Evolutionary conservation across 2,888 invertebrate genomes (phyloP).

Genomic region (Reticulitermes lucifugus): DNA sequence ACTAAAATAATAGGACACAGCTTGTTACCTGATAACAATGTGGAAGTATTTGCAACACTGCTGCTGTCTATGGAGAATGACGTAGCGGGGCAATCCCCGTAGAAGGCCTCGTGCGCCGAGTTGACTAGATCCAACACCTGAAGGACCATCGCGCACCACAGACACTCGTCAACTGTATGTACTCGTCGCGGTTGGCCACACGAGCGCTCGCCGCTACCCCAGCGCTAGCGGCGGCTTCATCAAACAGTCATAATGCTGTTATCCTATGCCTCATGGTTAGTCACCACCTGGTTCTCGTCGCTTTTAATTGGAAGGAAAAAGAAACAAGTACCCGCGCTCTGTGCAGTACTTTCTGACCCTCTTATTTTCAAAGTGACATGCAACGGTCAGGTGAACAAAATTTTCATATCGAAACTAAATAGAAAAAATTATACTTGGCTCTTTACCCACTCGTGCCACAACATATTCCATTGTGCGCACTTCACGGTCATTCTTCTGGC

Average conservation of each 20-base stretch:
- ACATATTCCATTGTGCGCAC: no score
- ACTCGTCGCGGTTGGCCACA: slow-evolving; percentile 61
- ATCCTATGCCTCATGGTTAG: not conserved
- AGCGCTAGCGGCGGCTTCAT: slow-evolving; percentile 53
- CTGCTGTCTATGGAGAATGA: slow-evolving; percentile 50
- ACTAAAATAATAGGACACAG: no score
- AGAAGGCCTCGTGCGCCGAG: slow-evolving; percentile 78
- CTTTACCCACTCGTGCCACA: no score
- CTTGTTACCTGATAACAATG: slow-evolving; percentile 27
- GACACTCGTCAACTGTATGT: slow-evolving; percentile 39
- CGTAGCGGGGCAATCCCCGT: slow-evolving; percentile 70
- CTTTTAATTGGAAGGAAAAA: not conserved
- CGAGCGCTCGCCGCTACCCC: slow-evolving; percentile 49
- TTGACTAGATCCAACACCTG: slow-evolving; percentile 75
- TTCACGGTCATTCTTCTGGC: no score
- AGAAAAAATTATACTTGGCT: no score
- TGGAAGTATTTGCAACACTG: slow-evolving; percentile 1
- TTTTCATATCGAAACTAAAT: no score
- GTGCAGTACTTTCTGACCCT: no score
- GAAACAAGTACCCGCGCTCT: no score
- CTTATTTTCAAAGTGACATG: no score
- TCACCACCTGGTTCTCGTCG: slow-evolving; percentile 16
- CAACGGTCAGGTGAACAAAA: no score
- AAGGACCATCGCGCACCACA: slow-evolving; percentile 75
- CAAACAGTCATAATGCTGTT: not conserved